phyloP scores from a whole-genome alignment of 2,888 invertebrate genomes.

The Merodon equestris region DNA sequence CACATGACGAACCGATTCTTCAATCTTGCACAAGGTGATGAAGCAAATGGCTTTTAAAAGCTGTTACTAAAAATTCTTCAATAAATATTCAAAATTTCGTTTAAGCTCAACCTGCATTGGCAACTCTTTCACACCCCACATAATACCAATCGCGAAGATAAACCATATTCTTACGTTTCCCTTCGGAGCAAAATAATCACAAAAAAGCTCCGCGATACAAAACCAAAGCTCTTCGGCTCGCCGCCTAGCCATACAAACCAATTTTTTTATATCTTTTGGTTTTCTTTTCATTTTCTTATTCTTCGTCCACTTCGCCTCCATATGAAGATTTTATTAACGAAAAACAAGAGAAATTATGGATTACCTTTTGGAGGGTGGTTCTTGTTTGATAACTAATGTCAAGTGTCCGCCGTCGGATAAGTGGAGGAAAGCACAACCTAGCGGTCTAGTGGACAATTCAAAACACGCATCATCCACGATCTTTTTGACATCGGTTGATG shows the following conservation, averaged over 20 bases:
- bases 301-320: conserved; percentile 25
- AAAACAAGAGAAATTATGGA: conserved; percentile 22
- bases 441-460: conserved; percentile 29
- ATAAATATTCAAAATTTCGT: no score
- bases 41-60: no score
- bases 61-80: no score
- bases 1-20: no score
- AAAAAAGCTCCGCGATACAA: conserved; percentile 26
- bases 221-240: conserved; percentile 22
- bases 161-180: no score
- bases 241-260: neutral
- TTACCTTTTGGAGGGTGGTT: conserved; percentile 12
- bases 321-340: conserved; percentile 55
- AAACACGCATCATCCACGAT: conserved; percentile 32
- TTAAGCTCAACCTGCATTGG: no score
- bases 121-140: no score
- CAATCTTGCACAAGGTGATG: no score
- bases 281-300: conserved; percentile 14
- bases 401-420: conserved; percentile 38
- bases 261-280: neutral
- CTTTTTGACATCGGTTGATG: neutral
- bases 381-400: conserved; percentile 41
- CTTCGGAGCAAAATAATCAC: no score
- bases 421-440: conserved; percentile 6
- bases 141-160: no score